phyloP scores from a whole-genome alignment of 92 coral and sea anemone species.

The Parazoanthus atlanticus region DNA sequence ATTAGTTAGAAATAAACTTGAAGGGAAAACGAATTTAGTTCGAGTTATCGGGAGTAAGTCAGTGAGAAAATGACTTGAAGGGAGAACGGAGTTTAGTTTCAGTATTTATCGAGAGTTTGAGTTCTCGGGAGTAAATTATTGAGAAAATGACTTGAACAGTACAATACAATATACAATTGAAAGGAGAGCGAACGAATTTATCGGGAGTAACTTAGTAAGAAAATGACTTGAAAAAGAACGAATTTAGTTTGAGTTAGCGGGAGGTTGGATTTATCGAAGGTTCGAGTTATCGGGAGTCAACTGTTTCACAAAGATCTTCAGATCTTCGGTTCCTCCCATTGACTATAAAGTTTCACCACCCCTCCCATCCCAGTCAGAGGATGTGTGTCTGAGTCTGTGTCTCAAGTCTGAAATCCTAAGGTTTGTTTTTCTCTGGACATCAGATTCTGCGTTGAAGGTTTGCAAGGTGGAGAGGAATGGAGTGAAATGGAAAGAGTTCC shows the following conservation, averaged over 20 bases:
- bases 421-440: background rate
- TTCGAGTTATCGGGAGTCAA: background rate
- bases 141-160: background rate
- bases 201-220: background rate
- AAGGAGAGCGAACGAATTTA: background rate
- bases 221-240: background rate
- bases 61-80: too few relatives aligned
- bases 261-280: background rate
- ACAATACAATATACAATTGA: too few relatives aligned
- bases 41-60: too few relatives aligned
- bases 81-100: too few relatives aligned
- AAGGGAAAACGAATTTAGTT: too few relatives aligned
- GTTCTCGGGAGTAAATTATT: background rate
- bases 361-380: too few relatives aligned
- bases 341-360: too few relatives aligned
- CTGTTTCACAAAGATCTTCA: too few relatives aligned
- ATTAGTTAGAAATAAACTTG: too few relatives aligned
- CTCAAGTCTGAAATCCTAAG: too few relatives aligned
- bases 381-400: background rate
- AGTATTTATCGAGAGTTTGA: too few relatives aligned
- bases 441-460: conserved; percentile 70
- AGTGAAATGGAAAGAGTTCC: conserved; percentile 61
- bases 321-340: background rate
- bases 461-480: conserved; percentile 63
- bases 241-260: background rate